phyloP scores from a whole-genome alignment of 2,113 vertebrate species.

The Scomber colias region DNA sequence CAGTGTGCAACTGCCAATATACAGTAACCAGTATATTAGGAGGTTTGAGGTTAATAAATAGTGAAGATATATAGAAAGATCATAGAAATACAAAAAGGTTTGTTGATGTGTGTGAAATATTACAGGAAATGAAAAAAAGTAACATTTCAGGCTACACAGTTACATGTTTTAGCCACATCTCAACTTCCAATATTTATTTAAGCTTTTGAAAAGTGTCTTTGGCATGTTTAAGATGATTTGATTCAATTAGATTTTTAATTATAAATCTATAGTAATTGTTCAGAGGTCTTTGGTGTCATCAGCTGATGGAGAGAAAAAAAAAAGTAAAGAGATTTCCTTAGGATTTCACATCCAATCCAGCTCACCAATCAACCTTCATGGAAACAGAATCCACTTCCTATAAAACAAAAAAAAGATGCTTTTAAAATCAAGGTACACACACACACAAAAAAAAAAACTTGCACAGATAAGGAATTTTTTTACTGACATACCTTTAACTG shows the following conservation, averaged over 20 bases:
- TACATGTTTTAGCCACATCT: too few species aligned
- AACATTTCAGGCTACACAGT: not conserved
- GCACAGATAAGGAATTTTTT: not conserved
- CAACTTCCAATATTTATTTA: too few species aligned
- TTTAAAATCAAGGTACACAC: constrained; percentile 3
- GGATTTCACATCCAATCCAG: not conserved
- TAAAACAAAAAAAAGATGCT: not conserved
- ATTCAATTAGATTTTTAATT: not conserved
- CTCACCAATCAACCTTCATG: not conserved
- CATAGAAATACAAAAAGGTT: not conserved
- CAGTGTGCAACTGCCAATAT: not conserved
- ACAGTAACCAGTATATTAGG: not conserved
- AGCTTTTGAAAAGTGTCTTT: too few species aligned
- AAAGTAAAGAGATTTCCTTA: not conserved
- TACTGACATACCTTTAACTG: not conserved
- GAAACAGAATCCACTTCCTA: constrained; percentile 20
- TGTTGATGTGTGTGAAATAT: too few species aligned
- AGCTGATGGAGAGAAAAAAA: not conserved
- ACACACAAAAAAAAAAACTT: not conserved
- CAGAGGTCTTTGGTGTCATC: not conserved
- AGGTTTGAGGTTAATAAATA: not conserved
- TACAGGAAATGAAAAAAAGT: not conserved
- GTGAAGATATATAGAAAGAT: too few species aligned
- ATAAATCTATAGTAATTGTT: not conserved
- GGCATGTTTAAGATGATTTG: not conserved